Base-by-base conservation (phyloP, 2,113 vertebrate genomes). In the Zingel zingel region DNA sequence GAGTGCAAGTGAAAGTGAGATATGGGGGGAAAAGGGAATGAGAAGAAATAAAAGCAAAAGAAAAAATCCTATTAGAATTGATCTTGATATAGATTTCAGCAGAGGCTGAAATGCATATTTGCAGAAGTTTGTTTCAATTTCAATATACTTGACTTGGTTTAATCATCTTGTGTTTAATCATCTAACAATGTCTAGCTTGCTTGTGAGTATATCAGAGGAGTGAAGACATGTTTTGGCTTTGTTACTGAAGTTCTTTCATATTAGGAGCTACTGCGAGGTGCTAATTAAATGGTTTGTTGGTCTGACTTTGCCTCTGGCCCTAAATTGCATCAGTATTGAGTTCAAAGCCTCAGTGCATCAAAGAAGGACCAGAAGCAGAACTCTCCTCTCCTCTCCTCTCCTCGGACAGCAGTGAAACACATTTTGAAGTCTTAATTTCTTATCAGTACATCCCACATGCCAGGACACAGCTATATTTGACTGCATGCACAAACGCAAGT, bases 281-380 rank as follows among this genome's bases (percentile, higher is more conserved):
- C 76, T 91, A 82, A 93, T 93, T 77, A 88, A 86, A 89, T 75
- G 85, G 74, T 87, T 83, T 88, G 82, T 82, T 74, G 84, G 68
- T 72, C 82, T 77, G 74, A 71, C 77, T 88, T 45, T 75, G 91
- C 89, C 68, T 86, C 77, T 10, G 65, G 84, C 53, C 77, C 61
- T 63, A 81, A 91, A 93, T 92, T 92, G 66, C 86, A 89, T 89
- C 71, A 89, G 86, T 74, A 88, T 89, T 86, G 87, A 90, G 86
- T 91, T 93, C 87, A 91, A 92, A 92, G 83, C 72, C 81, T 75
- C 30, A 59, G 30, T 66, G 76, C 66, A 81, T 93, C 87, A 89
- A 90, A 88, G 82, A 86, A 39, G 13, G 70, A 85, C 43, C 79
- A 79, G 64, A 75, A 78, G 87, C 70, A 71, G 62, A 25, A n/a